phyloP scores from a whole-genome alignment of 2,888 invertebrate species.

The Phortica magna region DNA sequence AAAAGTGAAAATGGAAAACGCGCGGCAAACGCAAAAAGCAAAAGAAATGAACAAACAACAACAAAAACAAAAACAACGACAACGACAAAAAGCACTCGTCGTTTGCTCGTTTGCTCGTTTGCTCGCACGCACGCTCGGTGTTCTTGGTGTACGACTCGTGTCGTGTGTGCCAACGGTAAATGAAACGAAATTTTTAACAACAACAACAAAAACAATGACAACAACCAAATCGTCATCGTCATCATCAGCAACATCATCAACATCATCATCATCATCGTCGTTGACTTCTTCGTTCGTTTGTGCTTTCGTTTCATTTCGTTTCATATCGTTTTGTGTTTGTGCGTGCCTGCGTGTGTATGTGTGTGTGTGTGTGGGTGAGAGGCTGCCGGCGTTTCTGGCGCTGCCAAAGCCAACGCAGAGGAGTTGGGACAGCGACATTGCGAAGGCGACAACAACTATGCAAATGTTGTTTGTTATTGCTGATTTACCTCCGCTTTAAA shows the following conservation, averaged over 20 bases:
- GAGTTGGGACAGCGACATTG: neutral
- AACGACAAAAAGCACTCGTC: slow-evolving; percentile 41
- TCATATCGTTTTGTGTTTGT: neutral
- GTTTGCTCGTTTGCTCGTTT: slow-evolving; percentile 53
- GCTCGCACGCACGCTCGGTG: neutral
- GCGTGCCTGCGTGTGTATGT: neutral
- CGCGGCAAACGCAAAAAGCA: slow-evolving; percentile 54
- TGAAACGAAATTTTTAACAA: slow-evolving; percentile 37
- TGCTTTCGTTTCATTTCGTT: neutral
- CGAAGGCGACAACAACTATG: neutral
- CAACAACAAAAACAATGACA: slow-evolving; percentile 32
- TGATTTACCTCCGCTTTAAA: neutral
- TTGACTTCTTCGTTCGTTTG: neutral
- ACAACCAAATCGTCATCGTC: slow-evolving; percentile 10
- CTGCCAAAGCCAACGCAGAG: neutral
- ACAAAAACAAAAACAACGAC: slow-evolving; percentile 51
- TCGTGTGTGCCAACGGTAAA: neutral
- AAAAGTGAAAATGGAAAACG: slow-evolving; percentile 73
- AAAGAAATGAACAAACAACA: slow-evolving; percentile 37
- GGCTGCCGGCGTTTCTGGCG: slow-evolving; percentile 6
- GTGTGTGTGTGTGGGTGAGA: neutral
- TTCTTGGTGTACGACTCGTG: no score
- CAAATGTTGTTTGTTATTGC: neutral
- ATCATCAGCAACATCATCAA: slow-evolving; percentile 20
- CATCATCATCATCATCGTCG: slow-evolving; percentile 18